Evolutionary conservation across 1,140 invertebrate species (phyloP), one percentile per base, ranked within the genome.

Genomic region (Copidosoma floridanum): DNA sequence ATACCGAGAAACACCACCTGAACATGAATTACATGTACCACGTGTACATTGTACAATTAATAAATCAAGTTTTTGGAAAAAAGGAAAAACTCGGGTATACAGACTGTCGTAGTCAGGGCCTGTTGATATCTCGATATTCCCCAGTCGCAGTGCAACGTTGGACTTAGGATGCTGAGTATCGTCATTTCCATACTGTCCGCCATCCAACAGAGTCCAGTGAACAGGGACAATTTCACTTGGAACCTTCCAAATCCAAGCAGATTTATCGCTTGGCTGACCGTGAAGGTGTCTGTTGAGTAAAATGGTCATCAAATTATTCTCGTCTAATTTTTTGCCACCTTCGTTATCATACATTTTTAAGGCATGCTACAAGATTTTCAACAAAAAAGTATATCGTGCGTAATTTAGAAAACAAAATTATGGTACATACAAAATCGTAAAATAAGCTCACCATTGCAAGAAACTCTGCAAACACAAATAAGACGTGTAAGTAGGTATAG

Each of bases 101-200:
- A 66, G 83, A 89, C 88, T 27, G 88, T 91, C 38, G 89, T 92
- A 5, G 89, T 85, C 21, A 89, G 74, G 32, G 89, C 89, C 78
- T 90, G 85, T 68, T 88, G 83, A 75, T 86, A 93, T 80, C 89
- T 86, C 63, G 88, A 86, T 64, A 98, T 91, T 70, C 90, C 87
- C 95, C 95, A 98, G 77, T 93, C 90, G 79, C 95, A 98, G 74
- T 94, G 92, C 18, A 98, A 78, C 0, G 94, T 92, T 44, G 95
- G 94, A 44, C 92, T 93, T 14, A 98, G 77, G 65, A 98, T 96
- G 67, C 92, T 93, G 7, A 98, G 80, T 71, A 98, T 95, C 73
- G 95, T 97, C 91, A 98, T 97, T 83, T 98, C 95, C 95, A 98
- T 97, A 38, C 93, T 95, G 78, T 98, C 95, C 26, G 95, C 92